Evolutionary conservation across 2,888 invertebrate species (phyloP).

Genomic region (Slavum lentiscoides): DNA sequence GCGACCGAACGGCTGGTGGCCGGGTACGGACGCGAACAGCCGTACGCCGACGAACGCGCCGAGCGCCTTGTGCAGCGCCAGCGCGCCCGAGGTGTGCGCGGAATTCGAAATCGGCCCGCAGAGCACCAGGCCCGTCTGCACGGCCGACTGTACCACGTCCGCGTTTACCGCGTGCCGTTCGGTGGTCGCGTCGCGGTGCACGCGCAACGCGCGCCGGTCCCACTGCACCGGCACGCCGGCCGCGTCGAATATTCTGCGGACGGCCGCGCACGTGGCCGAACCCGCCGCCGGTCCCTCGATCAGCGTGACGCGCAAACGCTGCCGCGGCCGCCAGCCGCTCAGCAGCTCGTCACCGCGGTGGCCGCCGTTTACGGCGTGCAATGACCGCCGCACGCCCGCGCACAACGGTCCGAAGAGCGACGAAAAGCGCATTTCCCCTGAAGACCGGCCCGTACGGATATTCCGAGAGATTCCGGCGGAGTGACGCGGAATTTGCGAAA

Average conservation of each 20-base stretch:
- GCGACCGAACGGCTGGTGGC: slow-evolving; percentile 7
- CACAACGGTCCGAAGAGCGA: too few species aligned
- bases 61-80: slow-evolving; percentile 3
- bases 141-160: background rate
- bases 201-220: background rate
- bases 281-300: slow-evolving; percentile 20
- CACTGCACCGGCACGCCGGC: background rate
- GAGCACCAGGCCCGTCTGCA: background rate
- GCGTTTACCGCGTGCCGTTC: background rate
- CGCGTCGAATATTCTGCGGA: background rate
- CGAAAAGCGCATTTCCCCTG: too few species aligned
- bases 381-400: too few species aligned
- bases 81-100: background rate
- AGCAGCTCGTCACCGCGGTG: too few species aligned
- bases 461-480: too few species aligned
- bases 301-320: background rate
- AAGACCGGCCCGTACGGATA: too few species aligned
- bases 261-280: background rate
- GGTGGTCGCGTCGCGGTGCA: background rate
- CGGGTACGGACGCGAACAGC: background rate
- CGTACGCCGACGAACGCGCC: background rate
- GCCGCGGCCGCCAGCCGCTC: background rate
- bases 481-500: too few species aligned
- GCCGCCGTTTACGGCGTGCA: too few species aligned
- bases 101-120: background rate